Conservation (phyloP, 35 echinoderm and acorn worm species). For the Lytechinus variegatus region DNA sequence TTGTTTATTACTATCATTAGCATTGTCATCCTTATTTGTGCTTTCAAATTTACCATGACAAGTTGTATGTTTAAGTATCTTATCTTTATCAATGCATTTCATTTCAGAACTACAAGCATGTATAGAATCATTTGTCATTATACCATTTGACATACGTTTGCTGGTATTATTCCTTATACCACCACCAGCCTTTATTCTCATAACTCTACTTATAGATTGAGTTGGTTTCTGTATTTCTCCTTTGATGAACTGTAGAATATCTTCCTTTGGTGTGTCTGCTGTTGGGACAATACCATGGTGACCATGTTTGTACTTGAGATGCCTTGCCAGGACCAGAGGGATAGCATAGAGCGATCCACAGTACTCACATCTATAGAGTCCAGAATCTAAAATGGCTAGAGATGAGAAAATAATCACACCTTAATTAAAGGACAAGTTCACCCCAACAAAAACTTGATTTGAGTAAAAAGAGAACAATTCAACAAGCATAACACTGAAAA, state of each 20-base stretch:
- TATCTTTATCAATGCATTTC: conserved; percentile 61
- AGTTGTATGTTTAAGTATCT: conserved; percentile 20
- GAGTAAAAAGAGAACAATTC: too few species aligned
- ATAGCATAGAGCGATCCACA: neutral
- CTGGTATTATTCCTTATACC: neutral
- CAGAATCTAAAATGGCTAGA: neutral
- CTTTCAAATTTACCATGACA: neutral
- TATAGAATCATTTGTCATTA: conserved; percentile 54
- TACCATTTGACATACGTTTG: neutral
- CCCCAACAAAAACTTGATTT: too few species aligned
- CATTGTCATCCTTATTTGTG: neutral
- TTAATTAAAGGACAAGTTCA: too few species aligned
- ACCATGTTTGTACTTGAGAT: conserved; percentile 28
- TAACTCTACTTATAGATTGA: neutral
- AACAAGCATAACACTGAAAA: too few species aligned
- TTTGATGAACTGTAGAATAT: conserved; percentile 20
- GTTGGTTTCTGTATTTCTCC: neutral
- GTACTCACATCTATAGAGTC: conserved; percentile 5
- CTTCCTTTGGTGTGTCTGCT: neutral
- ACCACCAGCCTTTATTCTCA: neutral
- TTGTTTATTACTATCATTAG: neutral
- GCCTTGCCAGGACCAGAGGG: neutral
- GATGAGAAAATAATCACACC: too few species aligned
- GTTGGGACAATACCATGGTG: neutral
- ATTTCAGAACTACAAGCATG: conserved; percentile 63